Evolutionary conservation across 2,888 invertebrate species (phyloP), one percentile per base, ranked within the genome.

Genomic region (Doris montereyensis): DNA sequence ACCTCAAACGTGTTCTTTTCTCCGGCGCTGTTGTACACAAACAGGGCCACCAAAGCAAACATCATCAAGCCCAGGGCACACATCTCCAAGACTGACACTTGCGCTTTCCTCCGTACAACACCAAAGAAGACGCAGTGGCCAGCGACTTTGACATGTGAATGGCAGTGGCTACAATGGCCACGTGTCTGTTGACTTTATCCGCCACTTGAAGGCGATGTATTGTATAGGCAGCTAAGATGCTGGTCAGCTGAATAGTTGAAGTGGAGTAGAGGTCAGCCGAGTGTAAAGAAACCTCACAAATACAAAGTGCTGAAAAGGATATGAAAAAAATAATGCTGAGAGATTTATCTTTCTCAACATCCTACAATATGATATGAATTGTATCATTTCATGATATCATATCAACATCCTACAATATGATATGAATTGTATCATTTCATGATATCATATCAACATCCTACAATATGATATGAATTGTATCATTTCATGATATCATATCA

Each of bases 121-220:
- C 76, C 68, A 85, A 41, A 65, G 85, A 83, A 60, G 84, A 80
- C 34, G 86, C 71, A 13, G 85, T 83, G 17, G 81, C 78, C 5
- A 85, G 52, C 0, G 84, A 84, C 77, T 88, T 88, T 24, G 87
- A 85, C 13, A 87, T 58, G 67, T 88, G 87, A 24, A 86, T 58
- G 0, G 87, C 84, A 21, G 86, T 83, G 70, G 86, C 82, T 1
- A 85, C 71, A 17, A 84, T 82, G n/a, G 86, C 86, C 0, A 83
- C 58, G 17, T 78, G 68, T 24, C 77, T 74, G 1, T 84, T 81
- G 8, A 87, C 81, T 74, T 85, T 87, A 21, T 83, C 81, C n/a
- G 86, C 84, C n/a, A 84, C 78, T 26, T 86, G 82, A 67, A 88
- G 81, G 71, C 88, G 86, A 72, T 88, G 85, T 24, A 87, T 70